Percentiles rank a stretch among this genome's conserved stretches.
These are phyloP conservation scores for Sesamia nonagrioides DNA, from an alignment of 1,140 invertebrate genomes.

Conservation along the genomic window DNA sequence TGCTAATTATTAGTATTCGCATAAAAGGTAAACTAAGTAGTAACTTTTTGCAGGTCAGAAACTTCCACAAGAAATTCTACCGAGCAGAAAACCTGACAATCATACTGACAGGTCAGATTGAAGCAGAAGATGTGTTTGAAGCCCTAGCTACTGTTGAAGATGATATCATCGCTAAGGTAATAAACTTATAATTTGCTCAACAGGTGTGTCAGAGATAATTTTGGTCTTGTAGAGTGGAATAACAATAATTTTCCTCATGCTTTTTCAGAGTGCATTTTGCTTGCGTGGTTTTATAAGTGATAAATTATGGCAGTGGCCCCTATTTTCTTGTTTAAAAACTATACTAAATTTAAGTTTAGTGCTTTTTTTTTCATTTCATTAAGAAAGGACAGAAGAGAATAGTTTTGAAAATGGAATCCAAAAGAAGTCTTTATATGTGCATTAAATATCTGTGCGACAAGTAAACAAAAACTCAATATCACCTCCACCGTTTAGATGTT, in stretches of 20 bases:
- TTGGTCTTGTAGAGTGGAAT: background rate
- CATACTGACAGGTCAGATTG: constrained; percentile 94
- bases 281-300: no score
- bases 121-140: constrained; percentile 92
- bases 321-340: no score
- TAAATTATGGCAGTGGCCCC: no score
- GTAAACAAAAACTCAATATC: no score
- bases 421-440: no score
- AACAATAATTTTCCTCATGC: background rate
- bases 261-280: background rate
- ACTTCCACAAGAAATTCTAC: constrained; percentile 96
- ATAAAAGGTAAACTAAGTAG: background rate
- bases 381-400: no score
- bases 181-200: background rate
- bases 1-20: no score
- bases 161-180: constrained; percentile 93
- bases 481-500: no score
- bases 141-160: constrained; percentile 92
- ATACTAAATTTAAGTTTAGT: no score
- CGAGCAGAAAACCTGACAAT: constrained; percentile 96
- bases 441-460: no score
- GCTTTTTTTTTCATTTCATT: no score
- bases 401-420: no score
- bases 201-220: background rate
- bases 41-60: constrained; percentile 88